Base-by-base conservation (phyloP, 1,140 invertebrate species). In the Eupeodes corollae region DNA sequence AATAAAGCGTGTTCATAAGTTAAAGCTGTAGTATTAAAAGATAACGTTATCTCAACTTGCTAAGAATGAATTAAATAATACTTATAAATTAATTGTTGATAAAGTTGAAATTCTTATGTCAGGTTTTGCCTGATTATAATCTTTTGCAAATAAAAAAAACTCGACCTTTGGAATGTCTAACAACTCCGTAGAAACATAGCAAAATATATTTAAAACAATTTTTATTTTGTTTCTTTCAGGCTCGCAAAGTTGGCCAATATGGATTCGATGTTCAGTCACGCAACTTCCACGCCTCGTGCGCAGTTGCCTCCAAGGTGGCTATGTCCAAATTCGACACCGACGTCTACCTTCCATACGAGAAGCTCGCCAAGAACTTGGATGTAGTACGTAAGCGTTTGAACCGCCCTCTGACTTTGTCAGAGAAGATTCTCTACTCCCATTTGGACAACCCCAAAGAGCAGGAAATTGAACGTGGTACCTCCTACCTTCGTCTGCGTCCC, bases 341-440 rank as follows among this genome's bases (percentile, higher is more conserved):
- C 41, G 70, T 70, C 13, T 82, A 81, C 33, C 71, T 98, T 52
- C 93, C 94, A 0, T 98, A 98, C 71, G 86, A 93, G 46, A 92
- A 91, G 61, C 70, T 97, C 9, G 71, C 77, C n/a, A 74, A 84
- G 52, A 95, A 86, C 58, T 68, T 97, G 33, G 80, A 88, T 51
- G 70, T 91, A 47, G 85, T 98, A 2, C 89, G 86, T 58, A 86
- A 92, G 63, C 82, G 89, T 77, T 73, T 99, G 53, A 86, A 90
- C 63, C 79, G 94, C 44, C 93, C 95, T 3, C 70, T 99, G 59
- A 98, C 95, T 21, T 73, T 98, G 21, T 96, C 95, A 0, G 96
- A 99, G 67, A 99, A 99, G 71, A 84, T 99, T 53, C 70, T 99
- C 2, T 99, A 99, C 69, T 95, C 94, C 11, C 97, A 99, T 75